A percentile compares a stretch with the other conserved stretches of the same genome.
These are phyloP conservation scores for Platichthys stellatus DNA, from an alignment of 2,113 vertebrate species.

Conservation along the genomic window DNA sequence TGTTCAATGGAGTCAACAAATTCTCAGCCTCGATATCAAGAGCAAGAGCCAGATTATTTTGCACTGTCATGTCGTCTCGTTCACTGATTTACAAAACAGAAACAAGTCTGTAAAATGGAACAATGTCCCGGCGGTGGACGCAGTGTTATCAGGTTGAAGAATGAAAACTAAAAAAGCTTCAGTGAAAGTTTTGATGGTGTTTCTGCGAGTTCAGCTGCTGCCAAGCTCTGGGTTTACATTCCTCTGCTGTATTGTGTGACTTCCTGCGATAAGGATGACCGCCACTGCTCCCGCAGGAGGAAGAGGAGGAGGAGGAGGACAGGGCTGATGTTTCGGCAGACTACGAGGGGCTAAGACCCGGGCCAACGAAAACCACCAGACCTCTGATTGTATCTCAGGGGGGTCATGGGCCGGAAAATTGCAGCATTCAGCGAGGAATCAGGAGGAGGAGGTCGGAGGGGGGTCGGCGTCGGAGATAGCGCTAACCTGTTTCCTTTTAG, in stretches of 20 bases:
- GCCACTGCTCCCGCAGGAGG: conserved; percentile 41
- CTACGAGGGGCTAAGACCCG: conserved; percentile 15
- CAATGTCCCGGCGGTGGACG: conserved; percentile 15
- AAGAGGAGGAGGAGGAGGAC: conserved; percentile 8
- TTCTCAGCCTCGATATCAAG: neutral
- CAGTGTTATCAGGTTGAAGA: conserved; percentile 43
- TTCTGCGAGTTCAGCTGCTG: conserved; percentile 39
- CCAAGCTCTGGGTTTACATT: conserved; percentile 66
- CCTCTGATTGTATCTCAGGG: conserved; percentile 52
- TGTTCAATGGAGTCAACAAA: conserved; percentile 4
- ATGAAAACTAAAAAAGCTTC: conserved; percentile 44
- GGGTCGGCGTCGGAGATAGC: conserved; percentile 1
- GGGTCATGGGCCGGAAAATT: conserved; percentile 58
- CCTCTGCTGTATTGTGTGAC: conserved; percentile 60
- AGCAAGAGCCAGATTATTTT: conserved; percentile 4
- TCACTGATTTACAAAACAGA: conserved; percentile 23
- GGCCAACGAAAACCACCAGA: conserved; percentile 54
- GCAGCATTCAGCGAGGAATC: conserved; percentile 36
- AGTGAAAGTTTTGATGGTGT: conserved; percentile 10
- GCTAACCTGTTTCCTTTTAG: conserved; percentile 56
- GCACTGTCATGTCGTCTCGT: conserved; percentile 32
- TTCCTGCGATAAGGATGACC: conserved; percentile 69
- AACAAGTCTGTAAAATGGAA: conserved; percentile 6
- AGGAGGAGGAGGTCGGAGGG: neutral
- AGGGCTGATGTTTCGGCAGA: conserved; percentile 33